Evolutionary conservation across 2,797 vertebrate species (phyloP), one percentile per base, ranked within the genome.

Genomic region (Parotocinclus haroldoi): DNA sequence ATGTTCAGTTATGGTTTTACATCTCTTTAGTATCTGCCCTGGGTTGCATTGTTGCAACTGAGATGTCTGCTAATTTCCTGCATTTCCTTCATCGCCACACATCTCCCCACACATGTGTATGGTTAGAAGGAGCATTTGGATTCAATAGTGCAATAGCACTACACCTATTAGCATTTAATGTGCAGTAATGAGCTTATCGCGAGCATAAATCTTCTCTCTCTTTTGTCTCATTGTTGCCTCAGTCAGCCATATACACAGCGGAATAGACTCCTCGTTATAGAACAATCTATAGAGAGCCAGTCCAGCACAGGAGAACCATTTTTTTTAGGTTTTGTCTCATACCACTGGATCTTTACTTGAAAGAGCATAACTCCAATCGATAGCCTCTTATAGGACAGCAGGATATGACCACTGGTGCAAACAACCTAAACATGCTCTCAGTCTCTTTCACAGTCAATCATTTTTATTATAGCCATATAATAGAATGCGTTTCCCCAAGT

Each of bases 361-460:
- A 80, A 54, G 83, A 85, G 81, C 76, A 53, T 80, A 81, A 37
- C 78, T 79, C 76, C 76, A 85, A 89, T 88, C 87, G 65, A 90
- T 90, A 87, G 52, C 51, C 78, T 82, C 66, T 72, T 71, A 65
- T 5, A 27, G 27, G 27, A 27, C 5, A 27, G 27, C 27, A 27
- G 27, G 27, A 27, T 27, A 27, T 27, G 27, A 27, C 27, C 27
- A 27, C 27, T 27, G 27, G 27, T 2, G 27, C 27, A 27, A 27
- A 27, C 27, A 27, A 27, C 27, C 2, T 27, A 27, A 27, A 27
- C 27, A 27, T 27, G 27, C 2, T 27, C 27, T 27, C 5, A 5
- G 27, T 27, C 27, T 27, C 27, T 27, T 2, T 27, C 27, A 27
- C 27, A 2, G 27, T 27, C 27, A 27, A 27, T 27, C 27, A 27